These are phyloP conservation scores for Sinosuthora webbiana DNA, from an alignment of 2,113 vertebrate genomes.

Conservation along the genomic window DNA sequence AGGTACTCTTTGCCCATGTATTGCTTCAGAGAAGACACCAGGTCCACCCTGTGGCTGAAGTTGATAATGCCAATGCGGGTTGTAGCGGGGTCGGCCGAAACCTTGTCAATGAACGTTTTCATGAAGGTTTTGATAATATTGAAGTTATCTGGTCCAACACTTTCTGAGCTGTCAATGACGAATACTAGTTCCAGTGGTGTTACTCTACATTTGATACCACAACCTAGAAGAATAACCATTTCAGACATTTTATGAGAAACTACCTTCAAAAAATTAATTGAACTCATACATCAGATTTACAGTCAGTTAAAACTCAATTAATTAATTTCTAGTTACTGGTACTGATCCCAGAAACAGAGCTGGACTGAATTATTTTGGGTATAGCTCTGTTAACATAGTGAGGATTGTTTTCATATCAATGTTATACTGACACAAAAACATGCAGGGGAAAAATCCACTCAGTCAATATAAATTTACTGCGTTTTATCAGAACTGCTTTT, in stretches of 20 bases:
- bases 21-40: slow-evolving; percentile 76
- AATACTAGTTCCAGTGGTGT: slow-evolving; percentile 85
- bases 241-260: background rate
- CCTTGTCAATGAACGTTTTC: slow-evolving; percentile 74
- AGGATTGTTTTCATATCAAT: background rate
- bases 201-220: slow-evolving; percentile 80
- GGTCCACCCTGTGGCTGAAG: slow-evolving; percentile 79
- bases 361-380: background rate
- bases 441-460: background rate
- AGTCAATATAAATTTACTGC: background rate
- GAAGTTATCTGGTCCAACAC: slow-evolving; percentile 84
- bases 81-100: slow-evolving; percentile 56
- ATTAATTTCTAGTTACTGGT: background rate
- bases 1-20: slow-evolving; percentile 66
- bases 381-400: background rate
- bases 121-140: slow-evolving; percentile 84
- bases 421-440: background rate
- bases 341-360: background rate
- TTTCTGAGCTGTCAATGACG: slow-evolving; percentile 90
- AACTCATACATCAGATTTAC: background rate
- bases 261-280: background rate
- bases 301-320: background rate
- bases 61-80: slow-evolving; percentile 80
- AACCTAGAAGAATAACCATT: slow-evolving; percentile 71
- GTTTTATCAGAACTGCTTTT: background rate